These are phyloP conservation scores for Erebia palarica DNA, from an alignment of 2,888 invertebrate genomes.

Conservation along the genomic window DNA sequence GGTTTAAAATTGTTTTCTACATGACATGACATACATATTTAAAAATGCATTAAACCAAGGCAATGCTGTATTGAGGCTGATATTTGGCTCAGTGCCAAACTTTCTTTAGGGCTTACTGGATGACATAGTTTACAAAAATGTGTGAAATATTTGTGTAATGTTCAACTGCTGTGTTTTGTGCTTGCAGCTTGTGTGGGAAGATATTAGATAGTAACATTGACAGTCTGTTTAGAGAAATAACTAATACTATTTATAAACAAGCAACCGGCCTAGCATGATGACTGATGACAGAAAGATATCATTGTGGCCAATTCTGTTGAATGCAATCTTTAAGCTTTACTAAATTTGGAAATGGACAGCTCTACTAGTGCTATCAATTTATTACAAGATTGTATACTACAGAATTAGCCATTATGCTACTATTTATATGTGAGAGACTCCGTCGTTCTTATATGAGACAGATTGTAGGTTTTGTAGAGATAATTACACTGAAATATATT, in stretches of 20 bases:
- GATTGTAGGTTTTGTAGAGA: too few relatives aligned
- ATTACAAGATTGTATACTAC: not conserved
- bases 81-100: not conserved
- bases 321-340: not conserved
- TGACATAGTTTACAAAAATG: conserved; percentile 1
- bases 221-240: too few relatives aligned
- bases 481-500: too few relatives aligned
- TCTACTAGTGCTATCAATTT: not conserved
- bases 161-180: not conserved
- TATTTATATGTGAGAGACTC: not conserved
- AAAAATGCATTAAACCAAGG: not conserved
- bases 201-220: not conserved
- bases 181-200: not conserved
- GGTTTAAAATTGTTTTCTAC: not conserved
- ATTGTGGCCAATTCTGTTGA: too few relatives aligned
- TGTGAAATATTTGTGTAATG: not conserved
- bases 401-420: not conserved
- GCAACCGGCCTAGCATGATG: too few relatives aligned
- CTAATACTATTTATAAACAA: too few relatives aligned
- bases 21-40: not conserved
- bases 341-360: not conserved
- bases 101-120: not conserved
- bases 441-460: too few relatives aligned
- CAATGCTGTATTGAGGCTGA: not conserved
- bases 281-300: too few relatives aligned